Base-by-base conservation (phyloP, 2,888 invertebrate genomes). In the Brenthis ino region DNA sequence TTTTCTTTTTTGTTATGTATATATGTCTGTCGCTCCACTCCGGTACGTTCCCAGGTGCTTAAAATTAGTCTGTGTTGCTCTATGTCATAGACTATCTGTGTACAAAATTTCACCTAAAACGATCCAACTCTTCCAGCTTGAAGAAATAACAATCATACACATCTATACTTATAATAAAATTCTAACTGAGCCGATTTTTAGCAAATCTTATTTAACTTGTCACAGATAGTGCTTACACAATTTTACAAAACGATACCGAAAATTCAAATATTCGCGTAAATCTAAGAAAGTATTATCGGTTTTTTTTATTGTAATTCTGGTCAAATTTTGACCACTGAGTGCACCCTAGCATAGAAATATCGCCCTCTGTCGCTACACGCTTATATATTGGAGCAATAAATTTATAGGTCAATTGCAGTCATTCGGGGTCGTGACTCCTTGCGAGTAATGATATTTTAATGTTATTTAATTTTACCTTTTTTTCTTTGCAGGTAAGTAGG, bases 401-500 rank as follows among this genome's bases (percentile, higher is more conserved):
- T 71, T 76, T 77, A 77, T 78, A 84, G 88, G 88, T 88, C 87
- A 85, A 81, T 83, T 79, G 77, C 87, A 80, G 77, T 76, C 76
- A 76, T 77, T 75, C 71, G 76, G 74, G 90, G 89, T 88, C 91
- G 82, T 77, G 86, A 86, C 86, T 87, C 76, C 74, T 82, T 82
- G 82, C 79, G 82, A 75, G 81, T 86, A 87, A 88, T 89, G 87
- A 87, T 89, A 89, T 89, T 87, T 85, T 87, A 89, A 87, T 88
- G 86, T 85, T 82, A 88, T 89, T 86, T 86, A 87, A 88, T 88
- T 86, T 85, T 77, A 74, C 74, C 75, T 85, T 78, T 80, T 60
- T 82, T 80, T 80, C 80, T 89, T 63, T 87, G 67, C 87, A 91
- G 90, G 91, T 91, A 91, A 91, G 91, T 91, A 86, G 89, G 87